phyloP scores from a whole-genome alignment of 37 sponge, comb jelly and placozoan genomes.

The Chondrosia reniformis region DNA sequence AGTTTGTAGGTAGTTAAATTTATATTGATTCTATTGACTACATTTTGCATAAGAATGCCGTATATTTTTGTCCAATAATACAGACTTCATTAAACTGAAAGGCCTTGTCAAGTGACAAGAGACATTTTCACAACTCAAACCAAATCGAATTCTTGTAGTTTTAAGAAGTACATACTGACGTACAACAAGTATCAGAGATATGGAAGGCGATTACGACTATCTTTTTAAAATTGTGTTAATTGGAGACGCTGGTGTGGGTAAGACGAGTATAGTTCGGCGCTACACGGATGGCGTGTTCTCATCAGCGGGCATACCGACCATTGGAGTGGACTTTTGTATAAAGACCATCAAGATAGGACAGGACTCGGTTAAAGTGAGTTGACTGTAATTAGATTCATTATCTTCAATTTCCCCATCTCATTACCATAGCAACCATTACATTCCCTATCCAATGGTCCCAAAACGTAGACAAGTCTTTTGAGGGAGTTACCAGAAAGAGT shows the following conservation, averaged over 20 bases:
- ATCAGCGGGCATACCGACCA: conserved; percentile 78
- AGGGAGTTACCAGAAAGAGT: background rate
- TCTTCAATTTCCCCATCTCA: background rate
- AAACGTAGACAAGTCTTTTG: background rate
- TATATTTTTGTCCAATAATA: too few relatives aligned
- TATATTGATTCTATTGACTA: too few relatives aligned
- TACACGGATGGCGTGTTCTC: conserved; percentile 68
- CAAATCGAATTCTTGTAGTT: too few relatives aligned
- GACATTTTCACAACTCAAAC: too few relatives aligned
- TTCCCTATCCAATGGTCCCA: background rate
- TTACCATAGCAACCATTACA: background rate
- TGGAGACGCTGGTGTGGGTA: conserved; percentile 80
- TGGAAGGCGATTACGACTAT: conserved; percentile 77
- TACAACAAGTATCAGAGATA: too few relatives aligned
- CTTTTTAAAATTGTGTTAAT: conserved; percentile 71
- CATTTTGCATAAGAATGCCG: too few relatives aligned
- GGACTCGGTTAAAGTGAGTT: conserved; percentile 75
- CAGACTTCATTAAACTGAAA: too few relatives aligned
- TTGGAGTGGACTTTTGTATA: conserved; percentile 88
- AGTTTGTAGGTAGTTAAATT: too few relatives aligned
- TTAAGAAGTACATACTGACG: too few relatives aligned
- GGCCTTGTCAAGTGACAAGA: too few relatives aligned
- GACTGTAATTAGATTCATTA: background rate
- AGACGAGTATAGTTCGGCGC: conserved; percentile 64
- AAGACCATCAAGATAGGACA: conserved; percentile 76